Conservation (phyloP, 1,140 invertebrate genomes). For the Temnothorax longispinosus region DNA sequence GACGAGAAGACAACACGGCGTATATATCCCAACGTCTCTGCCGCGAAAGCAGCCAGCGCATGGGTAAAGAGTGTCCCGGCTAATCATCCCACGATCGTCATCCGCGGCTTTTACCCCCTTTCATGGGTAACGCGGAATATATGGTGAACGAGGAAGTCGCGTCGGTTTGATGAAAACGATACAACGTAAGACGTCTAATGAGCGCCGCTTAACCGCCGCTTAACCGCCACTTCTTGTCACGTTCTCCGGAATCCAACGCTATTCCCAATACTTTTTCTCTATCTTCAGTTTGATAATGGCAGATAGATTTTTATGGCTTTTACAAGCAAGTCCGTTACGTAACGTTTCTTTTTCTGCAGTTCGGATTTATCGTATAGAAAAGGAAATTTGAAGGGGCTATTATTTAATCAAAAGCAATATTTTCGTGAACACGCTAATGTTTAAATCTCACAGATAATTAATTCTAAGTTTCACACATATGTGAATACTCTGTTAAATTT, state of each 20-base stretch:
- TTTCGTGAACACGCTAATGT: background rate
- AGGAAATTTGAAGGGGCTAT: background rate
- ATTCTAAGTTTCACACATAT: background rate
- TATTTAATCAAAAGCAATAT: background rate
- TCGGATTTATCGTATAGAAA: background rate
- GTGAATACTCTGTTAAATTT: background rate
- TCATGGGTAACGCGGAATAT: slow-evolving; percentile 42
- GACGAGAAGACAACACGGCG: slow-evolving; percentile 43
- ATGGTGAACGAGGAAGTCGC: slow-evolving; percentile 51
- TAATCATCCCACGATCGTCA: slow-evolving; percentile 71
- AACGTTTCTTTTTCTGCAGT: background rate
- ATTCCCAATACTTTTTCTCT: slow-evolving; percentile 4
- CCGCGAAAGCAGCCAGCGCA: background rate
- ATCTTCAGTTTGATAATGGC: background rate
- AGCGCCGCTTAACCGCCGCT: slow-evolving; percentile 33
- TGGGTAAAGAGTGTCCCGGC: slow-evolving; percentile 63
- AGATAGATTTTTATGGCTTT: background rate
- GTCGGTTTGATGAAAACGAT: slow-evolving; percentile 46
- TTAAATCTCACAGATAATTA: slow-evolving; percentile 8
- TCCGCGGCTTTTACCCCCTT: slow-evolving; percentile 56
- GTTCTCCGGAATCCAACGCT: slow-evolving; percentile 16
- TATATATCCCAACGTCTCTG: slow-evolving; percentile 42
- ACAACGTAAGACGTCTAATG: slow-evolving; percentile 51
- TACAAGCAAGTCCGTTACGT: background rate
- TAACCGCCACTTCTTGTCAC: slow-evolving; percentile 33